Conservation (phyloP, 2,113 vertebrate genomes). For the Ammodramus savannarum region DNA sequence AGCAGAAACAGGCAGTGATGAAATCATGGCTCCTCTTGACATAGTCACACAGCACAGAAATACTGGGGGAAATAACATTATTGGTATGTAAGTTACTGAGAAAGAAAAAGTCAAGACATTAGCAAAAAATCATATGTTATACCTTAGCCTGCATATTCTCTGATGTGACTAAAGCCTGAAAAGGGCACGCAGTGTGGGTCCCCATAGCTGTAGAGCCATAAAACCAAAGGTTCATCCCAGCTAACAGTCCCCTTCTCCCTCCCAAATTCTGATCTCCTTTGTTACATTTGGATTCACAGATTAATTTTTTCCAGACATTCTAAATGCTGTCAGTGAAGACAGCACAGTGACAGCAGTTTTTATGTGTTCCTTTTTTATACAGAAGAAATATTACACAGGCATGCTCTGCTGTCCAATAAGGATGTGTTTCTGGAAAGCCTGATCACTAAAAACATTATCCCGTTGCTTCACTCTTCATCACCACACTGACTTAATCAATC, state of each 20-base stretch:
- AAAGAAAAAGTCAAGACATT: background rate
- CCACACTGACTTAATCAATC: background rate
- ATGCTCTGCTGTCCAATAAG: background rate
- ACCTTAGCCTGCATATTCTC: background rate
- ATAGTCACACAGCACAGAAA: background rate
- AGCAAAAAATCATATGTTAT: background rate
- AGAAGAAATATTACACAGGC: background rate
- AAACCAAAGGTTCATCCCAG: background rate
- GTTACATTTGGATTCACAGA: background rate
- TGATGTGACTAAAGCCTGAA: background rate
- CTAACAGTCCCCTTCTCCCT: background rate
- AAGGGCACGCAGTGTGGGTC: background rate
- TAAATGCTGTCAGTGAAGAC: background rate
- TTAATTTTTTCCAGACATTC: background rate
- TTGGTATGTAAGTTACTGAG: background rate
- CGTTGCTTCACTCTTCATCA: background rate
- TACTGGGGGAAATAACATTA: background rate
- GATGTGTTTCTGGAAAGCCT: background rate
- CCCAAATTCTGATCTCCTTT: background rate
- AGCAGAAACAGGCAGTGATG: background rate
- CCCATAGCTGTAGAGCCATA: background rate
- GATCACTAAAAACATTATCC: background rate
- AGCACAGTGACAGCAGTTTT: background rate
- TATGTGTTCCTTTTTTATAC: background rate
- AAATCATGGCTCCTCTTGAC: background rate